Evolutionary conservation across 1,140 invertebrate species (phyloP), one percentile per base, ranked within the genome.

Genomic region (Drosophila sulfurigaster): DNA sequence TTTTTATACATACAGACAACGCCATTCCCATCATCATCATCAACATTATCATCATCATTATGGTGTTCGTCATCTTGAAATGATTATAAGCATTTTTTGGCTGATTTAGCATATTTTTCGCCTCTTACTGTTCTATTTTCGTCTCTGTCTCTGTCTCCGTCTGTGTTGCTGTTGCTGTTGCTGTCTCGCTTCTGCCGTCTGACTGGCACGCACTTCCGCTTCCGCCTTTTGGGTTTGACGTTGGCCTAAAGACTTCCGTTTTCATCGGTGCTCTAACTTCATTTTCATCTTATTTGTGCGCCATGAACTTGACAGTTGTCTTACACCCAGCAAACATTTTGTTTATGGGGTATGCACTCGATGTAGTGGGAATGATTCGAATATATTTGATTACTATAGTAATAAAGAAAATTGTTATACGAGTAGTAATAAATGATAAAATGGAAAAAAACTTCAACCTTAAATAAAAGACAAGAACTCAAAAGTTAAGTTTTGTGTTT

Each of bases 201-300:
- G 63, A 71, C 65, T 80, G 77, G 77, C 83, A 87, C 83, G 83
- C 83, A 88, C 80, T 88, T 88, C 83, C 83, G 83, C 63, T 88
- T 87, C 83, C 80, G 82, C 49, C 20, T 63, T 78, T 70, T 72
- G 56, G 75, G 75, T 87, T 82, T 79, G 79, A 64, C 66, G 81
- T 78, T 88, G 81, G 81, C 85, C 86, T 89, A 89, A 89, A 83
- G 85, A 89, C 83, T 83, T 88, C 85, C 81, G 81, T 56, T 73
- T 78, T 81, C 57, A 60, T 63, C 75, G 68, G 78, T 78, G 71
- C 76, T 87, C 71, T 72, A 80, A 88, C 83, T 88, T 87, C 74
- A 75, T 78, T 78, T 82, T 64, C 51, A 69, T 74, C 49, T 56
- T 65, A 74, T 65, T 66, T 71, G 59, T 65, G 16, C 32, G 46